These are phyloP conservation scores for Pinctada fucata DNA, from an alignment of 2,888 invertebrate genomes.

Conservation along the genomic window DNA sequence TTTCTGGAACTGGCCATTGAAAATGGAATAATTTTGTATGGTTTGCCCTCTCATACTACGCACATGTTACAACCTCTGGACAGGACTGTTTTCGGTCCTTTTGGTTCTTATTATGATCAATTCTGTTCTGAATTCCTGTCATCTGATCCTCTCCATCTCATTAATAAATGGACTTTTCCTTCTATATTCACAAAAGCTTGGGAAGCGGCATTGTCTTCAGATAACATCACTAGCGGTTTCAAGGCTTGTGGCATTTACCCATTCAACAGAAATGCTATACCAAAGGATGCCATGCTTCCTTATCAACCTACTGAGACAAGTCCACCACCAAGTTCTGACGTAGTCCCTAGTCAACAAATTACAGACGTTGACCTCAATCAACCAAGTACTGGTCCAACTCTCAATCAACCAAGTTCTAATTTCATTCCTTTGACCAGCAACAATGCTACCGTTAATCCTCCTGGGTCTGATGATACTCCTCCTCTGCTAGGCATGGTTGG, in stretches of 20 bases:
- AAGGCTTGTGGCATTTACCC: constrained; percentile 38
- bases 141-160: constrained; percentile 23
- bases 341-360: too few species aligned
- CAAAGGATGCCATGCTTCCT: background rate
- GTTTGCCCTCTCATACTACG: constrained; percentile 42
- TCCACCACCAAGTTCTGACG: background rate
- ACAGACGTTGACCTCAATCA: too few species aligned
- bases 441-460: too few species aligned
- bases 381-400: too few species aligned
- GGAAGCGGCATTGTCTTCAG: constrained; percentile 28
- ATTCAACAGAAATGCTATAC: constrained; percentile 29
- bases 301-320: background rate
- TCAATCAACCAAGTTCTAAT: too few species aligned
- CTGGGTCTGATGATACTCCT: too few species aligned
- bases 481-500: too few species aligned
- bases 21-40: constrained; percentile 31
- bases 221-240: constrained; percentile 39
- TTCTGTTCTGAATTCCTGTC: constrained; percentile 38
- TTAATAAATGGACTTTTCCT: constrained; percentile 45
- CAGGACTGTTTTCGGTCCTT: constrained; percentile 38
- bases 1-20: constrained; percentile 3
- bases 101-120: constrained; percentile 37
- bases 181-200: constrained; percentile 31
- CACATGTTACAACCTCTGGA: constrained; percentile 42
- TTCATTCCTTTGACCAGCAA: too few species aligned